Evolutionary conservation across 2,888 invertebrate genomes (phyloP), one percentile per base, ranked within the genome.

Genomic region (Nomada fabriciana): DNA sequence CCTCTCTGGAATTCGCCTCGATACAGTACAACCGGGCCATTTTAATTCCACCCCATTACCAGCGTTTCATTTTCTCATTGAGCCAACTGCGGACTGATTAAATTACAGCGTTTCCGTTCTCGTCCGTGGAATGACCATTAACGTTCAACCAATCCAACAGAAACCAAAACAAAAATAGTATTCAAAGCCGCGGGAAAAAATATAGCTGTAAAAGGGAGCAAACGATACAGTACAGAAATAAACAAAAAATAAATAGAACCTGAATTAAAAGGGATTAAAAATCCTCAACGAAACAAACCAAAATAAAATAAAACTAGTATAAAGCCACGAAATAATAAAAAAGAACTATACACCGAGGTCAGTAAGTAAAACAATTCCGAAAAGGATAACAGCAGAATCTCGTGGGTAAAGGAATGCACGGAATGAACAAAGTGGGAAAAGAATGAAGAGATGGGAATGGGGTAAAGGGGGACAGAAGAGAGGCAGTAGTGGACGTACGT

Each of bases 401-500:
- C 4, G 59, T 52, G 15, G 20, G 20, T 29, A 13, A 13, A 50
- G 59, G 36, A 25, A n/a, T 4, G 20, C 43, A n/a, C 4, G 15
- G 23, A 47, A 13, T 5, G 47, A 47, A 47, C 13, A 25, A 29
- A 9, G 63, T 25, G 23, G 25, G n/a, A 29, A 67, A 15, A 18
- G 23, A 2, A 11, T 1, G 11, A n/a, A n/a, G 23, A 20, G 57
- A 60, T 15, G 36, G 9, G 42, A 29, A 10, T 18, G 18, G 55
- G 10, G 11, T 9, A 10, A 42, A 60, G 20, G 1, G 9, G 36
- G 20, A 50, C 20, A 47, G 47, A 18, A 23, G 13, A 23, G 60
- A 42, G 36, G 42, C 65, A 80, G 76, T 64, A 55, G 88, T 84
- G 80, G 82, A 84, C 74, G 85, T 76, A 81, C 84, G 86, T 86